Base-by-base conservation (phyloP, 2,888 invertebrate species). In the Arge pagana region DNA sequence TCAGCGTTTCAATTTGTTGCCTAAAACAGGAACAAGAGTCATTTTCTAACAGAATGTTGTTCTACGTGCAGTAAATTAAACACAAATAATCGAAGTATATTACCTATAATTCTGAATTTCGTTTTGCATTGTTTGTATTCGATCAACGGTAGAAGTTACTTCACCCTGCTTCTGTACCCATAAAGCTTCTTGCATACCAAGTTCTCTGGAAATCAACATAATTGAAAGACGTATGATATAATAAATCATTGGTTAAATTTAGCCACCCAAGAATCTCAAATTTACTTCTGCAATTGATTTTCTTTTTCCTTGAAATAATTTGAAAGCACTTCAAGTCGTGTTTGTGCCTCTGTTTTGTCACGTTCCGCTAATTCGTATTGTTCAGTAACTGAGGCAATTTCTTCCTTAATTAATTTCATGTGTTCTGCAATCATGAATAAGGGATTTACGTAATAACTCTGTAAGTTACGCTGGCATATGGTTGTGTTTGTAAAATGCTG, bases 221-320 rank as follows among this genome's bases (percentile, higher is more conserved):
- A 26, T 16, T 11, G 31, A 26, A 35, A 7, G 4, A 5, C 11
- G 18, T 6, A 24, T 50, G 16, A 15, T 10, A 16, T 3, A n/a
- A 8, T 21, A 4, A 10, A 11, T 37, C 23, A 19, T 21, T 21
- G 3, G 2, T 36, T 36, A 15, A 16, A 2, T 16, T 4, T 10
- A 7, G 8, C 6, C 19, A 7, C 19, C 8, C 16, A 18, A 36
- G 36, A 33, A 54, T 13, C 30, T n/a, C 28, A 7, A 28, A 80
- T 80, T 79, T 81, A 93, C 90, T 92, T 93, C 78, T 93, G 86
- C 40, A 94, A 80, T 76, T 93, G 89, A 10, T 86, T 82, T 76
- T 95, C 95, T 64, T 91, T 88, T 59, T 95, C 93, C 68, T 93
- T 91, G 79, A 95, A 95, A 76, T 94, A 95, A 68, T 87, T 88